Evolutionary conservation across 2,797 vertebrate species (phyloP).

Genomic region (Megaceryle alcyon): DNA sequence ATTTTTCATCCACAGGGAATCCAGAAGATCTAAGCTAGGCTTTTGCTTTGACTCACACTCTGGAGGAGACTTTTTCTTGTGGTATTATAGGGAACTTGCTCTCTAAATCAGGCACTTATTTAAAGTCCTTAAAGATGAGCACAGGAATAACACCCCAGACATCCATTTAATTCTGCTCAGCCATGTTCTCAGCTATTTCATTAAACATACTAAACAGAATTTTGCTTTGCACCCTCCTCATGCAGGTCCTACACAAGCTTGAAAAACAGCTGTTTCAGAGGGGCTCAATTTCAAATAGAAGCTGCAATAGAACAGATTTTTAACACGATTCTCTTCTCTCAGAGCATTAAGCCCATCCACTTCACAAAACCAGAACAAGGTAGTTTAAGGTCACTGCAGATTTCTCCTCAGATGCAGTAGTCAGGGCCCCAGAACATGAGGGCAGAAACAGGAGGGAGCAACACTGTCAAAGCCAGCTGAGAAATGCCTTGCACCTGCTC

Average conservation of each 20-base stretch:
- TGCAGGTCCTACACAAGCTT: background rate
- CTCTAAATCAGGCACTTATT: background rate
- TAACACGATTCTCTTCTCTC: background rate
- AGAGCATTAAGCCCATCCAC: background rate
- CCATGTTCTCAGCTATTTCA: background rate
- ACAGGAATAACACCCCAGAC: background rate
- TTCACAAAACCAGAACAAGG: background rate
- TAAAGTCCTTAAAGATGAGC: background rate
- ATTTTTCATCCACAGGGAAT: background rate
- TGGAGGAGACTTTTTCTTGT: background rate
- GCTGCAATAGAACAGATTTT: background rate
- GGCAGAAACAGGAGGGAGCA: background rate
- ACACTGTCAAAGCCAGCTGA: background rate
- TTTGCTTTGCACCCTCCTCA: background rate
- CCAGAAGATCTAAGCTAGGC: background rate
- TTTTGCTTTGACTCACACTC: background rate
- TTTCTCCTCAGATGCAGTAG: background rate
- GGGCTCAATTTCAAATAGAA: background rate
- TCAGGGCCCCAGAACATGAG: fast-evolving
- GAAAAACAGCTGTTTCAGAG: background rate
- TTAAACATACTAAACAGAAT: background rate
- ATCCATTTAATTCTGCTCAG: background rate
- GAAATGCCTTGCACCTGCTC: background rate
- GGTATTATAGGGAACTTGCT: background rate
- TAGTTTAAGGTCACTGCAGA: background rate